Evolutionary conservation across 2,113 vertebrate species (phyloP).

Genomic region (Aptenodytes patagonicus): DNA sequence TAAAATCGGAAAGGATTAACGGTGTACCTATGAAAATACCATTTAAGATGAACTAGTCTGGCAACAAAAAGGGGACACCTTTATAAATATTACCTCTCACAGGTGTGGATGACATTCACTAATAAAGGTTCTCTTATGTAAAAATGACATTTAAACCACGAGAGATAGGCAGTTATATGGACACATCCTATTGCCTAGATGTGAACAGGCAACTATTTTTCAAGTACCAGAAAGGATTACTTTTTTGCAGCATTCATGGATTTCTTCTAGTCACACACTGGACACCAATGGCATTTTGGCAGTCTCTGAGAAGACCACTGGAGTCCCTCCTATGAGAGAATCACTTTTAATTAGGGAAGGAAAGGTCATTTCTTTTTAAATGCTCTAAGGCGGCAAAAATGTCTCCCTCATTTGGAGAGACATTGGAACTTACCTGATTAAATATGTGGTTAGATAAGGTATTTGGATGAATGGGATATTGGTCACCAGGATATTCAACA

Average conservation of each 20-base stretch:
- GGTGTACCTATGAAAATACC: background rate
- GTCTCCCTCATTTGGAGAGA: background rate
- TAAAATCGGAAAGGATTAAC: constrained; percentile 9
- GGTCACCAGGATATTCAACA: background rate
- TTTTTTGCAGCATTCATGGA: background rate
- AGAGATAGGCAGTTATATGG: background rate
- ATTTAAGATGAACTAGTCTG: background rate
- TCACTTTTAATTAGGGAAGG: background rate
- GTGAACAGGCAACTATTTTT: background rate
- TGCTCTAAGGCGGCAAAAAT: background rate
- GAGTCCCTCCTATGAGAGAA: background rate
- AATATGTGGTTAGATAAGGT: background rate
- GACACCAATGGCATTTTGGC: background rate
- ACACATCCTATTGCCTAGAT: background rate
- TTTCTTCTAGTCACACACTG: background rate
- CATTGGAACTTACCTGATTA: background rate
- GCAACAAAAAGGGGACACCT: background rate
- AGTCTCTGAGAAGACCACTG: background rate
- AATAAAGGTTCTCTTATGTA: constrained; percentile 19
- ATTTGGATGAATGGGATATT: background rate
- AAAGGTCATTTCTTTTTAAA: background rate
- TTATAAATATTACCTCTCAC: constrained; percentile 36
- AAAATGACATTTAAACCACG: constrained; percentile 52
- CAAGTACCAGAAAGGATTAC: background rate
- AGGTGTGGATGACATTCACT: constrained; percentile 32